Base-by-base conservation (phyloP, 2,797 vertebrate genomes). In the Eidolon dupreanum region DNA sequence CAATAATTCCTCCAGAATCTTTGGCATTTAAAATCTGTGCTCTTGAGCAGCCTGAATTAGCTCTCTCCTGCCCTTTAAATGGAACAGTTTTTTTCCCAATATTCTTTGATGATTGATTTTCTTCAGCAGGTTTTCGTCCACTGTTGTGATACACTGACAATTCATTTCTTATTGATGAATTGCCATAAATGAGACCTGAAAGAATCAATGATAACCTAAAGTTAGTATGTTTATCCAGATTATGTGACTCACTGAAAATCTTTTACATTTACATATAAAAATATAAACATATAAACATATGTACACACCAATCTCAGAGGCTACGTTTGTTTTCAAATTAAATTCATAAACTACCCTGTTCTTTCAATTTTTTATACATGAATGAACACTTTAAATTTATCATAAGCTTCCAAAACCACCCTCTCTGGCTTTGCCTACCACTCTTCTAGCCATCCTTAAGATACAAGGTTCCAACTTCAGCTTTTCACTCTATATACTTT, bases 121-220 rank as follows among this genome's bases (percentile, higher is more conserved):
- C 95, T 74, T 92, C 66, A 84, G 84, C 59, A 94, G 57, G 31
- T 91, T 93, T 97, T 13, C 16, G 55, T 26, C 15, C 63, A 71
- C 26, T 87, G 26, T 65, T 95, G 28, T 43, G 43, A 66, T 8
- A 16, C 36, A 89, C 11, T 90, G 92, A 41, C 19, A 75, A 92
- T 28, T 97, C 95, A 95, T 84, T 95, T 94, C 36, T 89, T 93
- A 83, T 7, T 92, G 82, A 55, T 95, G 93, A 90, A 95, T 9
- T 90, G 51, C 22, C 77, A 95, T 77, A 26, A 94, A 73, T 16
- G 97, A 66, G 59, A 95, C 82, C 97, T 98, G 31, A 70, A 95
- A 28, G 41, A 96, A 77, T 94, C 51, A 93, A 91, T 53, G 46
- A 88, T 41, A 97, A 95, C 15, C 36, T 92, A 61, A 96, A 95